These are phyloP conservation scores for Parazoanthus atlanticus DNA, from an alignment of 92 coral and sea anemone genomes.

Conservation along the genomic window DNA sequence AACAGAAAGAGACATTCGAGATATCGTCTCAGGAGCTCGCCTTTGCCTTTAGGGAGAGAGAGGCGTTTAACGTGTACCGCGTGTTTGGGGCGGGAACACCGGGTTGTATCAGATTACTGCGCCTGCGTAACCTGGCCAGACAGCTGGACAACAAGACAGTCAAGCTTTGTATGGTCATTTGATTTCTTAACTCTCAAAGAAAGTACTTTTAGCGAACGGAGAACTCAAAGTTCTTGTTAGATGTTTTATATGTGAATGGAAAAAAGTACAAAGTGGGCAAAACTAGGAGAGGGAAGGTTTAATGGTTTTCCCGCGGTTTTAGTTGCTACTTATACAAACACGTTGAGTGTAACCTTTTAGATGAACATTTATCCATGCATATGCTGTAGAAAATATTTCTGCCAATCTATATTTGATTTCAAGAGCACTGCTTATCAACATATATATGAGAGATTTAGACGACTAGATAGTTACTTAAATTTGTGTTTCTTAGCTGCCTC, in stretches of 20 bases:
- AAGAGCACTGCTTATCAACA: no score
- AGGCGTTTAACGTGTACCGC: conserved; percentile 80
- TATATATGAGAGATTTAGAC: no score
- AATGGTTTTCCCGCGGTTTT: neutral
- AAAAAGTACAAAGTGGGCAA: no score
- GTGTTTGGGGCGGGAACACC: conserved; percentile 85
- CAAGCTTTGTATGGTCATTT: conserved; percentile 76
- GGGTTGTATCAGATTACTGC: conserved; percentile 55
- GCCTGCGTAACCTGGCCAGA: conserved; percentile 69
- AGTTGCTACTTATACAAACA: neutral
- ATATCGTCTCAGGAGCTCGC: conserved; percentile 79
- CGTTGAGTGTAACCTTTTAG: neutral
- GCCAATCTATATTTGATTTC: no score
- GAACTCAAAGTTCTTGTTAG: neutral
- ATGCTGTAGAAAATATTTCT: neutral
- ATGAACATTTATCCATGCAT: neutral
- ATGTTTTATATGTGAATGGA: no score
- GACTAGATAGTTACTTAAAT: no score
- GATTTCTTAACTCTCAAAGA: neutral
- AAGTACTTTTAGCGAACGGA: neutral
- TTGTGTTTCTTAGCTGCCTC: no score
- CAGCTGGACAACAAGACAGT: conserved; percentile 78
- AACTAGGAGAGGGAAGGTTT: neutral
- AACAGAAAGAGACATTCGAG: conserved; percentile 73
- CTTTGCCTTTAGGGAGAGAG: conserved; percentile 66